Evolutionary conservation across 2,113 vertebrate genomes (phyloP).

Genomic region (Sorex araneus): DNA sequence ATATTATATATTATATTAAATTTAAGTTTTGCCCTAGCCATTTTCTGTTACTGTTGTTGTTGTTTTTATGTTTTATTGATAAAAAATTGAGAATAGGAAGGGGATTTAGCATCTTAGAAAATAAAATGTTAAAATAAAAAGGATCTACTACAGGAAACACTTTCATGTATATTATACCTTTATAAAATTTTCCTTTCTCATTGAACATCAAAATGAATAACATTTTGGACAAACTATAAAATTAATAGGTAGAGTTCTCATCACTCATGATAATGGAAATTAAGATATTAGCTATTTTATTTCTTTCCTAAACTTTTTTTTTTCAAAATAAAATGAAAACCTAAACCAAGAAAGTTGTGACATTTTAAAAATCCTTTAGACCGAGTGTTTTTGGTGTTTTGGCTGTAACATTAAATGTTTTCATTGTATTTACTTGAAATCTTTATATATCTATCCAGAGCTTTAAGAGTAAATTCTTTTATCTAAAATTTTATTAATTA

Average conservation of each 20-base stretch:
- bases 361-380: background rate
- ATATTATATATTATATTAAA: too few relatives aligned
- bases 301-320: conserved; percentile 43
- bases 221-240: background rate
- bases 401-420: background rate
- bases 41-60: background rate
- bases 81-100: background rate
- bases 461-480: background rate
- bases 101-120: background rate
- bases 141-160: background rate
- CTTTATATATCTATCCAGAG: background rate
- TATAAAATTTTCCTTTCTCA: conserved; percentile 11
- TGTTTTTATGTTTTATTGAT: background rate
- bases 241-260: conserved; percentile 4
- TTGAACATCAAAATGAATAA: background rate
- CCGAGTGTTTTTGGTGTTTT: conserved; percentile 42
- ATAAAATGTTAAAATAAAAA: conserved; percentile 37
- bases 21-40: conserved; percentile 47
- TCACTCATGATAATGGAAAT: background rate
- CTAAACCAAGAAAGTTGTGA: background rate
- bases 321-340: conserved; percentile 31
- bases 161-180: background rate
- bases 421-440: background rate
- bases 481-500: background rate
- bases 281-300: background rate